Conservation (phyloP, 92 coral and sea anemone genomes). For the Siderastrea siderea region DNA sequence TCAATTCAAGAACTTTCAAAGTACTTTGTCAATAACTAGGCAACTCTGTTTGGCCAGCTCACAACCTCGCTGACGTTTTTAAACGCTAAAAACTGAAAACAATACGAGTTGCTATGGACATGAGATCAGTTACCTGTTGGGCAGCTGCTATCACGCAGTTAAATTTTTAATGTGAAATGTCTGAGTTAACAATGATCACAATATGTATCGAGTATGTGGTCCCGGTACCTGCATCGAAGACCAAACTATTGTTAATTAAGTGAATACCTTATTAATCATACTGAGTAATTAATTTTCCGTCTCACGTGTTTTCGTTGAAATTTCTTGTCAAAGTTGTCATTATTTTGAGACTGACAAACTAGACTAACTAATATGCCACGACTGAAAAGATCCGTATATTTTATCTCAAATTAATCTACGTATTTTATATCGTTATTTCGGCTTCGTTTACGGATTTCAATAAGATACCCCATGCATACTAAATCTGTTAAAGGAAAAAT, state of each 20-base stretch:
- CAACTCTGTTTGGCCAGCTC: too few species aligned
- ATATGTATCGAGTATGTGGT: neutral
- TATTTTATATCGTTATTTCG: too few species aligned
- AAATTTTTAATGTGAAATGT: conserved; percentile 45
- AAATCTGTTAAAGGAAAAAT: too few species aligned
- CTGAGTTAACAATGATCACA: conserved; percentile 18
- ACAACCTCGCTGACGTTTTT: neutral
- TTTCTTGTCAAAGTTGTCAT: too few species aligned
- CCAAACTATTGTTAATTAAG: neutral
- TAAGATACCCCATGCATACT: too few species aligned
- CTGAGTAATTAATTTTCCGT: neutral
- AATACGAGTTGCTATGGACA: conserved; percentile 31
- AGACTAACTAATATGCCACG: too few species aligned
- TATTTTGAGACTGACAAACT: too few species aligned
- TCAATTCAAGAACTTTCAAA: too few species aligned
- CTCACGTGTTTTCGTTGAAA: neutral
- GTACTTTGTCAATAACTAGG: too few species aligned
- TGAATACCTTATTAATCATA: neutral
- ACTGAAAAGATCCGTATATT: too few species aligned
- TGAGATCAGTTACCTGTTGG: neutral
- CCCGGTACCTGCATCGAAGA: conserved; percentile 1
- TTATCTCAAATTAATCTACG: too few species aligned
- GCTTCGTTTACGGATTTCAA: too few species aligned
- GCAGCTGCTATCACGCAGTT: neutral
- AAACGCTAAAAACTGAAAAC: neutral